These are phyloP conservation scores for Orcinus orca DNA, from an alignment of 2,113 vertebrate species.

Conservation along the genomic window DNA sequence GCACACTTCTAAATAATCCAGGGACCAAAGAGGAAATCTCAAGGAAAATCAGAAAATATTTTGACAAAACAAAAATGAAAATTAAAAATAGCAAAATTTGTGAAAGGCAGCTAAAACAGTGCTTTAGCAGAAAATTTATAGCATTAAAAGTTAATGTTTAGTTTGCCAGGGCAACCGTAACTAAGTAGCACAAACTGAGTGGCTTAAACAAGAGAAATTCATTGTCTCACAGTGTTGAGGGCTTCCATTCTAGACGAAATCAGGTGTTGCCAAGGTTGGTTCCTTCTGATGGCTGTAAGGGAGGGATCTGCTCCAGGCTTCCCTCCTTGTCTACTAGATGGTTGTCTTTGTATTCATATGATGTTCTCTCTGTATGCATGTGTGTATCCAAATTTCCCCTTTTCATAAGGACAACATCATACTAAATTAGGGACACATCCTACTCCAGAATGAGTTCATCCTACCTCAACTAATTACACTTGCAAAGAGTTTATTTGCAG, in stretches of 20 bases:
- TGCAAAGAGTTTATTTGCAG: neutral
- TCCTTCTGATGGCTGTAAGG: neutral
- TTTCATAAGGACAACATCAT: neutral
- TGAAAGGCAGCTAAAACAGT: neutral
- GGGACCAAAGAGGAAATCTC: neutral
- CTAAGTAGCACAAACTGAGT: neutral
- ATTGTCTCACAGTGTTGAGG: neutral
- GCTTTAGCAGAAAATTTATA: neutral
- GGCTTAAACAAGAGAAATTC: neutral
- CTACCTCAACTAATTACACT: neutral
- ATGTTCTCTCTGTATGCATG: neutral
- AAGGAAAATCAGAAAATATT: neutral
- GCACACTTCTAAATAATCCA: neutral
- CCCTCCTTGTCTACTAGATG: neutral
- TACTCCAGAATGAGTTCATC: neutral
- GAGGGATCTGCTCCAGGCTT: neutral
- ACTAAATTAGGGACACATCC: neutral
- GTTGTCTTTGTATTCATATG: neutral
- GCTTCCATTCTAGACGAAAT: neutral
- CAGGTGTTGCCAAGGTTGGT: neutral
- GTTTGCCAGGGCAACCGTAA: neutral
- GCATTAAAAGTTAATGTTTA: neutral
- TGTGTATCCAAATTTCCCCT: neutral
- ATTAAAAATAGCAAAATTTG: neutral
- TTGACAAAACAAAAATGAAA: neutral